Evolutionary conservation across 2,113 vertebrate species (phyloP).

Genomic region (Eulemur rufifrons): DNA sequence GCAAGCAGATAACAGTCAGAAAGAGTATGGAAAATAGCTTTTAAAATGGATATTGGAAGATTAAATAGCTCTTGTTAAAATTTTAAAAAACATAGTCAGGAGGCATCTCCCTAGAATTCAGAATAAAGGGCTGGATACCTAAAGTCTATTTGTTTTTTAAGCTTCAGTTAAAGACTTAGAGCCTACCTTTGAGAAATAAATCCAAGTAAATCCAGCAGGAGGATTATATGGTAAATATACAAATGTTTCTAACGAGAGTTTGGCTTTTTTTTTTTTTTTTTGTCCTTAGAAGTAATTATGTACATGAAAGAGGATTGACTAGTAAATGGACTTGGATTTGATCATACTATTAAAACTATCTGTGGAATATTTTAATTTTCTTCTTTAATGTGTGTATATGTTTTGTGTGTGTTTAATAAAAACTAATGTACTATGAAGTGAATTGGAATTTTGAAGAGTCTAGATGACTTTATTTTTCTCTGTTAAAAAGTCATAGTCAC

Average conservation of each 20-base stretch:
- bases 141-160: conserved; percentile 52
- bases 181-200: conserved; percentile 62
- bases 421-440: neutral
- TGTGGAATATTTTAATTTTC: neutral
- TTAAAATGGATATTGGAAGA: neutral
- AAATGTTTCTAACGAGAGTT: neutral
- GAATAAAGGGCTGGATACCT: neutral
- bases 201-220: conserved; percentile 54
- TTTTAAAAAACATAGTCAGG: neutral
- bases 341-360: neutral
- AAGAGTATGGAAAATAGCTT: neutral
- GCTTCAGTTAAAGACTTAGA: conserved; percentile 65
- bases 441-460: neutral
- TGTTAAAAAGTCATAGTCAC: conserved; percentile 6
- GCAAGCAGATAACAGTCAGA: neutral
- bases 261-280: neutral
- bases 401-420: neutral
- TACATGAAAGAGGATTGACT: neutral
- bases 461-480: neutral
- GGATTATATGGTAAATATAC: conserved; percentile 40
- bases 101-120: neutral
- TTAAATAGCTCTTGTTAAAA: conserved; percentile 35
- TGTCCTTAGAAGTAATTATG: conserved; percentile 32
- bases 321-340: neutral
- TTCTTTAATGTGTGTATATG: neutral